Evolutionary conservation across 2,113 vertebrate genomes (phyloP), one percentile per base, ranked within the genome.

Genomic region (Tupaia chinensis): DNA sequence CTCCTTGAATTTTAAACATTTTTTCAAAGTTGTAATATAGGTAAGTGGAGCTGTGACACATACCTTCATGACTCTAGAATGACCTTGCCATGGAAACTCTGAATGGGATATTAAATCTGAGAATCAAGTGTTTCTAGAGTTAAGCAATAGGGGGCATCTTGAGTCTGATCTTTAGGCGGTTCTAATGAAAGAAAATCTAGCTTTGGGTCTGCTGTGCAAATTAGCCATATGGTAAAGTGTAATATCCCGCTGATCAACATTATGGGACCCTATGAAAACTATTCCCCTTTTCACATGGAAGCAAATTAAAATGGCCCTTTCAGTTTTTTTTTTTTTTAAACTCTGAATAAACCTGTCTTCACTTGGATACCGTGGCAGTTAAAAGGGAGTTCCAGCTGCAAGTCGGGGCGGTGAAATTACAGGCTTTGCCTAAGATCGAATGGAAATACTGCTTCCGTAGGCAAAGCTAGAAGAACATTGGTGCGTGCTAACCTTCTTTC

Each of bases 361-460:
- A 98, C 98, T 98, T 98, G 98, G 17, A 68, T 87, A 86, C 95
- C 76, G 94, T 44, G 95, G 96, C 96, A 97, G 98, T 98, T 98
- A 96, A 98, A 98, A 98, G 98, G 98, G 97, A 97, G 60, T 95
- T 98, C 97, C 98, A 98, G 98, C 98, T 98, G 98, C 98, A 98
- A 98, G 97, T 93, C 95, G 53, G 97, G 93, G 97, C 89, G 97
- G 97, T 94, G 97, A 97, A 98, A 98, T 98, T 97, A 98, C 89
- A 98, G 98, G 98, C 96, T 98, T 98, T 98, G 66, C 96, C 95
- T 73, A 65, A 20, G 2, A 94, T 95, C 81, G 87, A 96, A 97
- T 98, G 98, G 96, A 98, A 98, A 97, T 98, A 95, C 93, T 98
- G 97, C 98, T 98, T 98, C 98, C 98, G 82, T 93, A 77, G 54